Evolutionary conservation across 1,140 invertebrate species (phyloP), one percentile per base, ranked within the genome.

Genomic region (Mactra quadrangularis): DNA sequence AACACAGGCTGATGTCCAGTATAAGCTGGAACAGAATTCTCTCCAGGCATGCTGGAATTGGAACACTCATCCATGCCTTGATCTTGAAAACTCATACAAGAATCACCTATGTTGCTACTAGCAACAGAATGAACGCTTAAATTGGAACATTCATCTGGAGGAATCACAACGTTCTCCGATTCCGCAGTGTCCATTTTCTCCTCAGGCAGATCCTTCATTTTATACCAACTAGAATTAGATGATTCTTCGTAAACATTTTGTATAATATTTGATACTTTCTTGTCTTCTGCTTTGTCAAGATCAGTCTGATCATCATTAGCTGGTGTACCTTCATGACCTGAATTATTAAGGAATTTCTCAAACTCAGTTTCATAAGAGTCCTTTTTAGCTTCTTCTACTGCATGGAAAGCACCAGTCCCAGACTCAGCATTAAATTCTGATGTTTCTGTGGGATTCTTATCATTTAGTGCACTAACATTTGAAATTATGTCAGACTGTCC

Each of bases 191-290:
- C 41, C 45, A 35, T 57, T 50, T 81, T 68, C 29, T 52, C 35
- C 29, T 29, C 45, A 68, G 22, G 29, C 15, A 41, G 19, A n/a
- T 38, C 53, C 19, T 71, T 81, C 7, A 71, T 57, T 33, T 81
- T 70, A 19, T 81, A 81, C 77, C 77, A 81, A 45, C 52, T 71
- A 29, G 77, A 81, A 31, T 81, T 71, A 11, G 66, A 81, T 19
- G 64, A 55, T 25, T 81, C 77, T 50, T 81, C 77, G 50, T 19
- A 29, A 22, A 13, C 9, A 59, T 31, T 29, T 13, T 29, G 2
- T 13, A 25, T 59, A 22, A 59, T 13, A 31, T 31, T 29, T 15
- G 25, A 31, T 27, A n/a, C 25, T 29, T 59, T 59, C 2, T 27
- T 22, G 33, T 38, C n/a, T 45, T n/a, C 22, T 7, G 27, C 41